A percentile compares a stretch with the other conserved stretches of the same genome.
Evolutionary conservation across 2,113 vertebrate species (phyloP).

Genomic region (Urocynchramus pylzowi): DNA sequence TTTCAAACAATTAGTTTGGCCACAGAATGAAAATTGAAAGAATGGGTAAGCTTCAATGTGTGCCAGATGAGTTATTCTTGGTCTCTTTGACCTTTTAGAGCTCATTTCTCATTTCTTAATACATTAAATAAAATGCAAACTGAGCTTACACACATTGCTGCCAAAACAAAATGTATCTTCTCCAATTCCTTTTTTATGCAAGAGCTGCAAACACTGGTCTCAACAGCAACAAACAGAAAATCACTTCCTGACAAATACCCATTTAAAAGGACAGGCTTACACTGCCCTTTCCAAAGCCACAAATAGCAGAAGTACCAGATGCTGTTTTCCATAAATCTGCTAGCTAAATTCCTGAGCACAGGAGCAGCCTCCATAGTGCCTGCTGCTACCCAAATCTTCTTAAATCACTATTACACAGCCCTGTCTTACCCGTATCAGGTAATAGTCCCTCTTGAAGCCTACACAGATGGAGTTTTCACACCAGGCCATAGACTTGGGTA

Average conservation of each 20-base stretch:
- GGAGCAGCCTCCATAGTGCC: neutral
- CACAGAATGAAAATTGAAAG: neutral
- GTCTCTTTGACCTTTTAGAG: neutral
- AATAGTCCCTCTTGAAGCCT: slow-evolving; percentile 98
- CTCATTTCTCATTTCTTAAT: neutral
- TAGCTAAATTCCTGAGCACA: neutral
- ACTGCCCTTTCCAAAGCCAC: neutral
- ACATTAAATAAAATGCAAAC: neutral
- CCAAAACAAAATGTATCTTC: neutral
- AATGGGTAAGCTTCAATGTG: neutral
- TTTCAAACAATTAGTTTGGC: neutral
- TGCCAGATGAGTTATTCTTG: neutral
- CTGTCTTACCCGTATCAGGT: slow-evolving; percentile 86
- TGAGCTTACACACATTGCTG: neutral
- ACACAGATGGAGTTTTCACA: slow-evolving; percentile 98
- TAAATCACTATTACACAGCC: neutral
- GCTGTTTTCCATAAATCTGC: neutral
- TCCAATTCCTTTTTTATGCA: neutral
- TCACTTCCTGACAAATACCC: neutral
- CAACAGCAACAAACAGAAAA: neutral
- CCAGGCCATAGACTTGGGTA: slow-evolving; percentile 99
- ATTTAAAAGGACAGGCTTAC: neutral
- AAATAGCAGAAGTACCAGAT: neutral
- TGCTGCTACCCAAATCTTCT: neutral
- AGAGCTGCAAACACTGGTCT: neutral